Conservation (phyloP, 2,888 invertebrate genomes). For the Drosophila fulvimacula region DNA sequence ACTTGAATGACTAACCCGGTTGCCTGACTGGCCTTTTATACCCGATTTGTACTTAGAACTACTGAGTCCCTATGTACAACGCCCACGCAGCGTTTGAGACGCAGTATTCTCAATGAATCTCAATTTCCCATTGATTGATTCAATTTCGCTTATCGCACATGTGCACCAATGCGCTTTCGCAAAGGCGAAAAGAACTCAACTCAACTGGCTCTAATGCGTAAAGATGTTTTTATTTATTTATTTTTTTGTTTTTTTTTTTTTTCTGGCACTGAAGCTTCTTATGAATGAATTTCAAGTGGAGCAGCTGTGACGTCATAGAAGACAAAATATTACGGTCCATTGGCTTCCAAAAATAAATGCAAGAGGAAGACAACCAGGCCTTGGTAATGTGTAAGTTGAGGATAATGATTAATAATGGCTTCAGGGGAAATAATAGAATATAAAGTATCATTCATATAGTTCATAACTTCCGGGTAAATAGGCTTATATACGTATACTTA, state of each 20-base stretch:
- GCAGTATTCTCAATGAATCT: slow-evolving; percentile 32
- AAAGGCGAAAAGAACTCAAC: slow-evolving; percentile 19
- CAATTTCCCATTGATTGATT: slow-evolving; percentile 73
- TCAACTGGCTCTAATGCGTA: slow-evolving; percentile 45
- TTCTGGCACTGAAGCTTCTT: slow-evolving; percentile 34
- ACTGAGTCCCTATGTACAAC: slow-evolving; percentile 1
- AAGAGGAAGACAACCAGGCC: not conserved
- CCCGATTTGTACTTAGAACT: slow-evolving; percentile 2
- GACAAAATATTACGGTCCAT: not conserved
- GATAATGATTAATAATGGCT: too few species aligned
- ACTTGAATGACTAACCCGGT: slow-evolving; percentile 49
- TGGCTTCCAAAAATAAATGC: not conserved
- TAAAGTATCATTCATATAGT: too few species aligned
- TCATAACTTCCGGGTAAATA: too few species aligned
- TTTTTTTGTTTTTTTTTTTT: not conserved
- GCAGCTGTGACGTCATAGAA: slow-evolving; percentile 46
- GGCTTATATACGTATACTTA: too few species aligned
- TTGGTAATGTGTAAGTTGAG: not conserved
- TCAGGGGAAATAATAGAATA: too few species aligned
- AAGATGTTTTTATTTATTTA: too few species aligned
- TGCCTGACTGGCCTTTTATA: slow-evolving; percentile 34
- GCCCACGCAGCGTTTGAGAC: slow-evolving; percentile 32
- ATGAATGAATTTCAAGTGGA: slow-evolving; percentile 65
- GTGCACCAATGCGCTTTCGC: slow-evolving; percentile 72
- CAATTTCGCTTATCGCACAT: slow-evolving; percentile 78